Base-by-base conservation (phyloP, 2,113 vertebrate genomes). In the Rallus limicola region DNA sequence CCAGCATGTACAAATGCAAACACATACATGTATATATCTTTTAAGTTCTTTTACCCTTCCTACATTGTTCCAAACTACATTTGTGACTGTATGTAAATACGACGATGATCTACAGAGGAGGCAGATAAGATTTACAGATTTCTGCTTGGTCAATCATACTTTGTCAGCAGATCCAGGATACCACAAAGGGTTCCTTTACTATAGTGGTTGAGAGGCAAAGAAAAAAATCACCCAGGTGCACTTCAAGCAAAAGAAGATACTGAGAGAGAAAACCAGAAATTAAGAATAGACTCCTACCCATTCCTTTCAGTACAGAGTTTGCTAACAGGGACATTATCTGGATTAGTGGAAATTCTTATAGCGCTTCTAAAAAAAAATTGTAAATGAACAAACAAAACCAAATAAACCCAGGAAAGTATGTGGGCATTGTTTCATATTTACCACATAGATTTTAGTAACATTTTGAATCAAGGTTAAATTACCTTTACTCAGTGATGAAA, bases 141-240 rank as follows among this genome's bases (percentile, higher is more conserved):
- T 7, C 29, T 60, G 13, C 11, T 75, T 67, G 58, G 36, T 70
- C 3, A 31, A 78, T 44, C 13, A 17, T 28, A 13, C 20, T 7
- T 29, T 56, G 31, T 55, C n/a, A 64, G 44, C 19, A 86, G 20
- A 75, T 67, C 12, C 36, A 64, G 31, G 34, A 31, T 9, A 25
- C 9, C 1, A 2, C 34, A 69, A 11, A 28, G 6, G 2, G 2
- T 36, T 71, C 28, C 13, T 38, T 62, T 0, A 0, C 36, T 28
- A 6, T 13, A 19, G 4, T 6, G 5, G 1, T 0, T 55, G 21
- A 24, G 16, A 63, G 6, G 4, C 4, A 71, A 46, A 59, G 48
- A 76, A 70, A 23, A 21, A 88, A 58, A 25, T 21, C 13, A n/a
- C 64, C 11, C 4, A 69, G 3, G 10, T 38, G 13, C 10, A n/a